Base-by-base conservation (phyloP, 2,888 invertebrate genomes). In the Acleris laterana region DNA sequence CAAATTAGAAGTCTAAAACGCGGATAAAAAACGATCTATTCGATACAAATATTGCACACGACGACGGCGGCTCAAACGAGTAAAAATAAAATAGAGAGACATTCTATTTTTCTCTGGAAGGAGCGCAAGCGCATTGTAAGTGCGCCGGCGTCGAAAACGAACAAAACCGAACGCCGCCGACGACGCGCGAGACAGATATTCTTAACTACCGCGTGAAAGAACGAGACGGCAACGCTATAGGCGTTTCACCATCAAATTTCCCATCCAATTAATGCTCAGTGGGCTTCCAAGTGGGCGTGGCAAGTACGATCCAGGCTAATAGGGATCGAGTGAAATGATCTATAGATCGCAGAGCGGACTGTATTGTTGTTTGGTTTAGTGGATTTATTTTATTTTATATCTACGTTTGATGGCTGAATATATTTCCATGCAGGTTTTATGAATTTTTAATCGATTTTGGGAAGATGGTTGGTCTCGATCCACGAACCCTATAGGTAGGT, bases 241-340 rank as follows among this genome's bases (percentile, higher is more conserved):
- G 92, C 92, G 93, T 88, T 85, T 74, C 87, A 76, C 79, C 81
- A 78, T 87, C 82, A 79, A 87, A 80, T 85, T 85, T 85, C 76
- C 83, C 84, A 82, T 83, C 93, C 92, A 93, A 93, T 92, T 93
- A 90, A 92, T 89, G 93, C 79, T 91, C 91, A 92, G 88, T 91
- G 92, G 89, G 90, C 90, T 90, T 91, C 82, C 74, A 85, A 77
- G 82, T 80, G 80, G 92, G 92, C 88, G 92, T 89, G 80, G 89
- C 87, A 73, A 79, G 46, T 71, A 72, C 77, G 84, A 84, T 85
- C 82, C 87, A 88, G 82, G 83, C 91, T 91, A 93, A 92, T 91
- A 89, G 88, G 87, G 86, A 88, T 88, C 85, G 85, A 89, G 87
- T 77, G 84, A 90, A 90, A 93, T 92, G 93, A 93, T 92, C 90